Base-by-base conservation (phyloP, 2,888 invertebrate genomes). In the Icerya purchasi region DNA sequence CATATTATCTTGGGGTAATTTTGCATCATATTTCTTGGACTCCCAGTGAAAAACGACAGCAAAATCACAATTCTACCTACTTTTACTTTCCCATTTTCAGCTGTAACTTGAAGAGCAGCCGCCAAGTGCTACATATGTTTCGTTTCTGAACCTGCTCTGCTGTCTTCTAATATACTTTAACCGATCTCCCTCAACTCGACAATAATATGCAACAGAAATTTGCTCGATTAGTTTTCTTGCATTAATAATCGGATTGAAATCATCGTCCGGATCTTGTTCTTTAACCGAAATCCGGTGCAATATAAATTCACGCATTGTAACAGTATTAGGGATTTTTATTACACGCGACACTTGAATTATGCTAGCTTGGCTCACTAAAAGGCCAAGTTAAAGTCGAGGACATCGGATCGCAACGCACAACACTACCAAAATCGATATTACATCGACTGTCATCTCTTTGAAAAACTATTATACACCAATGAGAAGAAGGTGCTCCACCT, bases 201-300 rank as follows among this genome's bases (percentile, higher is more conserved):
- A 23, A 52, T 59, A 61, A 3, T 52, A 50, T 54, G 58, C 58
- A 3, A 62, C 60, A 49, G 61, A 51, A 22, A 58, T 24, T 53
- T 58, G 62, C 49, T 62, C 57, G 19, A 50, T 57, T 52, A 62
- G 36, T 55, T 60, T 60, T 50, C 57, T 25, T 10, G 54, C 53
- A 59, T 61, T 61, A 2, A 61, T 22, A 10, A 59, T 25, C 2
- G 58, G 56, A 53, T 61, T 61, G 20, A 61, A 61, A 50, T 21
- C n/a, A 23, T 59, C 61, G 20, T 51, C 36, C 3, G 56, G 52
- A 59, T 50, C n/a, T 3, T 49, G 50, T 19, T 25, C 8, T 24
- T n/a, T n/a, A n/a, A 52, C 22, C 2, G 60, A 23, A 50, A 57
- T 24, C 53, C 52, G 18, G 53, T 52, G 52, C 14, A 22, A 57